These are phyloP conservation scores for Manis crassicaudata DNA, from an alignment of 2,797 vertebrate genomes.

Conservation along the genomic window DNA sequence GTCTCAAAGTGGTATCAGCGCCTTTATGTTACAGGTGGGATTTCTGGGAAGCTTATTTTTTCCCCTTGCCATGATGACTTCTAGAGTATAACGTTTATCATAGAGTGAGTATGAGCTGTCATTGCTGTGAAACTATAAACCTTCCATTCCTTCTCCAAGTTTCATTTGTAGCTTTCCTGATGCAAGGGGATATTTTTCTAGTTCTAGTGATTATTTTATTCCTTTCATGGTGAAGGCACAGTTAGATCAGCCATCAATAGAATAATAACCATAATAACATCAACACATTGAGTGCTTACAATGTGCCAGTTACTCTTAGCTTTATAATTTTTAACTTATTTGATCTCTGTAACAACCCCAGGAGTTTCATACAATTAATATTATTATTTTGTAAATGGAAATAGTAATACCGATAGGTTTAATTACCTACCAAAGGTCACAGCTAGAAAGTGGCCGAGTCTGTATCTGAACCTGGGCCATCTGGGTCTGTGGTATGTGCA, in stretches of 20 bases:
- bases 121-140: not conserved
- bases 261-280: not conserved
- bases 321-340: conserved; percentile 18
- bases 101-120: not conserved
- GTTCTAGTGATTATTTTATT: not conserved
- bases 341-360: not conserved
- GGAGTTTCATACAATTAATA: not conserved
- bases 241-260: not conserved
- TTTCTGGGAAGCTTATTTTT: not conserved
- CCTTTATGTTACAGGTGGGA: not conserved
- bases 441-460: not conserved
- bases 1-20: not conserved
- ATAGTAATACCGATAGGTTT: not conserved
- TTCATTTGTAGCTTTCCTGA: conserved; percentile 38
- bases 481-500: not conserved
- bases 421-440: not conserved
- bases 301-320: not conserved
- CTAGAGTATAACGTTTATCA: not conserved
- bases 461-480: not conserved
- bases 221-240: not conserved
- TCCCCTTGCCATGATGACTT: not conserved
- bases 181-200: not conserved
- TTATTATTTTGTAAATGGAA: not conserved
- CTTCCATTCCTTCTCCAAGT: not conserved
- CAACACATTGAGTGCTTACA: not conserved